Conservation (phyloP, 1,140 invertebrate genomes). For the Lamellibrachia luymesi region DNA sequence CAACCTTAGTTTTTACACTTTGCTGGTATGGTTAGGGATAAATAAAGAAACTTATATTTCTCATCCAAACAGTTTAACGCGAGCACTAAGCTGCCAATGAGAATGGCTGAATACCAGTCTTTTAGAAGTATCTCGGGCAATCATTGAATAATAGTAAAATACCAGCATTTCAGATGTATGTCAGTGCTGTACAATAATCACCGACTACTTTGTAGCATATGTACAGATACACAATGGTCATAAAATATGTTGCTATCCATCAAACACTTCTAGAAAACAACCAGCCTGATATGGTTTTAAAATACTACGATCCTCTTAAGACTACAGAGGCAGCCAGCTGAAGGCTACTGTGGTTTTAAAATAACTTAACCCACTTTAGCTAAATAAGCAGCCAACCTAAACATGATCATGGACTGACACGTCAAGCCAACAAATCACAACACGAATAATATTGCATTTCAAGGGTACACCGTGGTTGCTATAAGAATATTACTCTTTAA, state of each 20-base stretch:
- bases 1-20: background rate
- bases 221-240: background rate
- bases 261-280: background rate
- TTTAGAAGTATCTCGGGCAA: background rate
- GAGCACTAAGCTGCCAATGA: background rate
- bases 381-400: background rate
- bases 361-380: background rate
- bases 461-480: background rate
- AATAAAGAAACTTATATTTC: background rate
- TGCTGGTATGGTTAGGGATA: background rate
- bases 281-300: background rate
- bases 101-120: background rate
- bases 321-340: background rate
- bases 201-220: background rate
- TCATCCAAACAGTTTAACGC: background rate
- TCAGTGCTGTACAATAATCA: background rate
- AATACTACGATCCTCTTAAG: background rate
- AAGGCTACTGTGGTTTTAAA: background rate
- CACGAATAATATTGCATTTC: background rate
- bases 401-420: background rate
- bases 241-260: background rate
- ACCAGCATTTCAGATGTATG: background rate
- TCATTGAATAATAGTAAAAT: background rate
- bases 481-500: background rate
- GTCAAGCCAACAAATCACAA: background rate